These are phyloP conservation scores for Autographa pulchrina DNA, from an alignment of 2,888 invertebrate species.

Conservation along the genomic window DNA sequence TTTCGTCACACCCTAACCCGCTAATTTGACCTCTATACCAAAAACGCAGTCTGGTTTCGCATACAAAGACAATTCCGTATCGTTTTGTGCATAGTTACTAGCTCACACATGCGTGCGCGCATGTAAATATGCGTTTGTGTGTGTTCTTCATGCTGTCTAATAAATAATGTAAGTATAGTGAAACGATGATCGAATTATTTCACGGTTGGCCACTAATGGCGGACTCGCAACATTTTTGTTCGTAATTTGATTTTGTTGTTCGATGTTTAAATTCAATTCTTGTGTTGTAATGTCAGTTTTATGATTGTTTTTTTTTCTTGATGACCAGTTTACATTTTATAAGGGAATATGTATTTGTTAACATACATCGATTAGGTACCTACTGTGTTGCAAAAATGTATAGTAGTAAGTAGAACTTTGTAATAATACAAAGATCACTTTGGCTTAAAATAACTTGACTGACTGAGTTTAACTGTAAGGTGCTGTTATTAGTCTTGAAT, in stretches of 20 bases:
- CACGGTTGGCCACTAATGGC: slow-evolving; percentile 46
- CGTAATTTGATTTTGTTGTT: slow-evolving; percentile 14
- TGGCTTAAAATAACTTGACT: too few species aligned
- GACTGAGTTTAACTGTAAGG: too few species aligned
- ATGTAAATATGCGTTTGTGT: slow-evolving; percentile 1
- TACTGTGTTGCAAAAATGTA: background rate
- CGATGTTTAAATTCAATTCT: slow-evolving; percentile 25
- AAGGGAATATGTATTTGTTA: background rate
- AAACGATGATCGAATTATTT: slow-evolving; percentile 51
- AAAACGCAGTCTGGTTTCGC: slow-evolving; percentile 24
- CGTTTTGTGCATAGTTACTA: slow-evolving; percentile 7
- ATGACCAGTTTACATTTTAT: background rate
- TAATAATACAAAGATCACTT: too few species aligned
- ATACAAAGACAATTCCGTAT: slow-evolving; percentile 39
- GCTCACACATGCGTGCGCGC: slow-evolving; percentile 2
- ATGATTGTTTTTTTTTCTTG: background rate
- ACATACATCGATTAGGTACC: background rate
- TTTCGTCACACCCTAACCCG: slow-evolving; percentile 36
- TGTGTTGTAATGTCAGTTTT: slow-evolving; percentile 22
- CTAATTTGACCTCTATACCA: slow-evolving; percentile 37
- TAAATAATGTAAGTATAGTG: slow-evolving; percentile 56
- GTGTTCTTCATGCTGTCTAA: slow-evolving; percentile 37
- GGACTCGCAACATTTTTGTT: slow-evolving; percentile 41
- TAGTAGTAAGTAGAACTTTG: too few species aligned
- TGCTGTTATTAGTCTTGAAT: too few species aligned